Percentiles rank a stretch among this genome's conserved stretches.
Conservation (phyloP, 2,113 vertebrate species). For the Sorex araneus region DNA sequence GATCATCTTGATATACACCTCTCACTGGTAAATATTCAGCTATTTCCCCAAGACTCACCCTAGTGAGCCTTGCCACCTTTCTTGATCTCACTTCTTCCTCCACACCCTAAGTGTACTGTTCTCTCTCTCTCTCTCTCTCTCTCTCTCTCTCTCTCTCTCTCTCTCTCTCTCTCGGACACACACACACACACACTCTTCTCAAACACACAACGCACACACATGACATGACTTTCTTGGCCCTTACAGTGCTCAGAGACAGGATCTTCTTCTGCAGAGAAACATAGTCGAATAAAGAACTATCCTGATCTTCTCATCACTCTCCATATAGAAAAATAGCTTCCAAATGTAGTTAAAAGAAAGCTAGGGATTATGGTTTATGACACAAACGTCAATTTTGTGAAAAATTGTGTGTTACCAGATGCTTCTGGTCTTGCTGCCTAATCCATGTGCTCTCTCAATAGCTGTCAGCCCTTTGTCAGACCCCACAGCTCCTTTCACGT, state of each 20-base stretch:
- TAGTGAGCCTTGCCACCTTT: background rate
- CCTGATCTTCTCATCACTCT: background rate
- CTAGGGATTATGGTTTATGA: conserved; percentile 74
- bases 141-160: too few species aligned
- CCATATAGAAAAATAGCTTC: conserved; percentile 46
- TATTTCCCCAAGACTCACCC: background rate
- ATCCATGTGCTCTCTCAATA: conserved; percentile 70
- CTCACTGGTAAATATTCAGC: conserved; percentile 17
- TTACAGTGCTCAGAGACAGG: background rate
- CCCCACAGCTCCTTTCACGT: conserved; percentile 65
- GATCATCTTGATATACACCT: background rate
- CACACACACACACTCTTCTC: background rate
- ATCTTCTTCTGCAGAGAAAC: background rate
- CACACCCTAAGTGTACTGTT: background rate
- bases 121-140: too few species aligned
- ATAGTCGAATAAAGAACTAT: conserved; percentile 35
- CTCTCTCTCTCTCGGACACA: background rate
- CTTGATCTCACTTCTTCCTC: background rate
- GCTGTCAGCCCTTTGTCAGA: conserved; percentile 71
- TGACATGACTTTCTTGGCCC: background rate
- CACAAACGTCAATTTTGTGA: conserved; percentile 70
- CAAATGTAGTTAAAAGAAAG: conserved; percentile 76
- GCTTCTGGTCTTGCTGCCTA: conserved; percentile 77
- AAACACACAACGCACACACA: background rate
- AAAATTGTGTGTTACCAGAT: conserved; percentile 80